Evolutionary conservation across 2,113 vertebrate species (phyloP).

Genomic region (Dasyprocta punctata): DNA sequence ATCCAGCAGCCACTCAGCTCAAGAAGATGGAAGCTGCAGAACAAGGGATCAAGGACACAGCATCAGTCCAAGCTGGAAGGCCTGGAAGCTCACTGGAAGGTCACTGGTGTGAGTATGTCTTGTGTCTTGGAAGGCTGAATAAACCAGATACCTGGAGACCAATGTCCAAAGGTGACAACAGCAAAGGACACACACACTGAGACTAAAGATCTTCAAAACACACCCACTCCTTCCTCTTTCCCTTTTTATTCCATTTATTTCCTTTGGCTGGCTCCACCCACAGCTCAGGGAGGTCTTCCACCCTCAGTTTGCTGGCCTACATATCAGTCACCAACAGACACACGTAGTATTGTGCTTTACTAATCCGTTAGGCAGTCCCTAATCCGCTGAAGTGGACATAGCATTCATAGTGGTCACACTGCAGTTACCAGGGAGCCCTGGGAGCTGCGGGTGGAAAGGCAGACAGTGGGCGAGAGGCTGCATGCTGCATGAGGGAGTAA

Average conservation of each 20-base stretch:
- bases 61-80: background rate
- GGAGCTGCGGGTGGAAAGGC: background rate
- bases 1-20: background rate
- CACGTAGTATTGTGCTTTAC: background rate
- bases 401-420: background rate
- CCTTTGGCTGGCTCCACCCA: background rate
- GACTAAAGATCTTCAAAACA: background rate
- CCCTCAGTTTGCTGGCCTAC: background rate
- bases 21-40: background rate
- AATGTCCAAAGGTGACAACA: background rate
- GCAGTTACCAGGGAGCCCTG: fast-evolving
- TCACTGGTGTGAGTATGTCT: background rate
- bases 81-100: background rate
- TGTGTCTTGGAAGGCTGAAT: background rate
- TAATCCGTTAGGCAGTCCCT: background rate
- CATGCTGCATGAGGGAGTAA: fast-evolving
- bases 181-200: background rate
- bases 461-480: fast-evolving
- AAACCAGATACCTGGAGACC: background rate
- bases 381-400: background rate
- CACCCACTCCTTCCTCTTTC: background rate
- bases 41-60: background rate
- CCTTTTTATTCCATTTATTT: background rate
- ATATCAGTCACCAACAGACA: background rate
- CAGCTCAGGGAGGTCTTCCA: background rate